phyloP scores from a whole-genome alignment of 2,113 vertebrate genomes.

The Microtus montanus region DNA sequence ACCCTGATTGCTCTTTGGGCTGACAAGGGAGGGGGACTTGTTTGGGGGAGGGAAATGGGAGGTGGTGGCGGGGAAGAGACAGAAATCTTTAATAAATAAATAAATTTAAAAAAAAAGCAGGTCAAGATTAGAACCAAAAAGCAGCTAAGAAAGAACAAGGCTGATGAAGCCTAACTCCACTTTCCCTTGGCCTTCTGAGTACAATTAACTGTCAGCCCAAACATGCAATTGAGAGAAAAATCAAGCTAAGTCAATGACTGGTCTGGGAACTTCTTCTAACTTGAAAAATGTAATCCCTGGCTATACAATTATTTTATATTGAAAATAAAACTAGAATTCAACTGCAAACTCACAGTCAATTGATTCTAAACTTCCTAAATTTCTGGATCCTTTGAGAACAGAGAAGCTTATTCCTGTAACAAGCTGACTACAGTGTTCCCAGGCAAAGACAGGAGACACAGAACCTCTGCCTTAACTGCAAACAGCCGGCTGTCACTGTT shows the following conservation, averaged over 20 bases:
- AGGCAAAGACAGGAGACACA: background rate
- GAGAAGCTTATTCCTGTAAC: background rate
- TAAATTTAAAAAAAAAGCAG: background rate
- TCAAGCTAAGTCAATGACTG: background rate
- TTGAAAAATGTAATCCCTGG: background rate
- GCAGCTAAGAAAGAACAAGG: background rate
- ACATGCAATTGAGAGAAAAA: background rate
- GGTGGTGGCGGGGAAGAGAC: too few relatives aligned
- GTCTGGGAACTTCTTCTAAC: background rate
- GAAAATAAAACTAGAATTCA: slow-evolving; percentile 13
- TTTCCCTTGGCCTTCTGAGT: slow-evolving; percentile 7
- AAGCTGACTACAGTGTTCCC: background rate
- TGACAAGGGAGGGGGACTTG: too few relatives aligned
- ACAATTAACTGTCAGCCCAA: background rate
- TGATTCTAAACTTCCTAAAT: background rate
- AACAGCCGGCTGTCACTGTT: background rate
- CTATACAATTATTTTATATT: background rate
- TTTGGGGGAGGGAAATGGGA: too few relatives aligned
- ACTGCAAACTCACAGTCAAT: background rate
- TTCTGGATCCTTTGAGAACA: background rate
- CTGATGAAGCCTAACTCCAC: background rate
- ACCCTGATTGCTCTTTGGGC: too few relatives aligned
- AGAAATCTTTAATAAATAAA: too few relatives aligned
- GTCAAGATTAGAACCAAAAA: background rate
- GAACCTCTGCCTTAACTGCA: background rate